Base-by-base conservation (phyloP, 2,888 invertebrate genomes). In the Exephanes ischioxanthus region DNA sequence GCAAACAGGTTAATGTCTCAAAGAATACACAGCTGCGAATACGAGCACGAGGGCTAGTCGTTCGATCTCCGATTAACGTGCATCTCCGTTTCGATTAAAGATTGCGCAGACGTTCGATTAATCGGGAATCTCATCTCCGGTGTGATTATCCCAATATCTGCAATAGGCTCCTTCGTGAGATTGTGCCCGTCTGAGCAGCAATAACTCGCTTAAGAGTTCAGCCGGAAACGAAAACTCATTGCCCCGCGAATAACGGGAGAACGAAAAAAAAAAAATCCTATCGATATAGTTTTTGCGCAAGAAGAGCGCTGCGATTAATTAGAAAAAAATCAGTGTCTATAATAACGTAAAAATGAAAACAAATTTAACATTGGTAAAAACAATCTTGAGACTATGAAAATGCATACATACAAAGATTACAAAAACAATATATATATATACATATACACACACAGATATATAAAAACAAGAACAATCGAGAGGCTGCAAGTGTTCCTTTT, bases 241-340 rank as follows among this genome's bases (percentile, higher is more conserved):
- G 48, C 14, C 26, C 30, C 19, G 66, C 22, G n/a, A 66, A 66
- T 30, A 71, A 73, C 51, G 22, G 9, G 14, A 26, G 30, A 68
- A 58, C 16, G 26, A 9, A 63, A 63, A 33, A 66, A 63, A 33
- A 66, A 19, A 37, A 22, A 67, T 26, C 37, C 19, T 53, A 53
- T 26, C 63, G 37, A 77, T 7, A 67, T 37, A 67, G 33, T 63
- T 63, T 63, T 63, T 9, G 45, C 51, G 75, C 61, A 41, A 37
- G 71, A 71, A 19, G 19, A 78, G 16, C 61, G 73, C 33, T 53
- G 73, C 75, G 72, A 78, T 45, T 76, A 71, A 72, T 80, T 83
- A 83, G 78, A 58, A n/a, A 71, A 76, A 71, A 58, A 76, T 85
- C 79, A 72, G 79, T 85, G 85, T 85, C 82, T 85, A 82, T 79